Evolutionary conservation across 2,113 vertebrate species (phyloP).

Genomic region (Rhinopomastus cyanomelas): DNA sequence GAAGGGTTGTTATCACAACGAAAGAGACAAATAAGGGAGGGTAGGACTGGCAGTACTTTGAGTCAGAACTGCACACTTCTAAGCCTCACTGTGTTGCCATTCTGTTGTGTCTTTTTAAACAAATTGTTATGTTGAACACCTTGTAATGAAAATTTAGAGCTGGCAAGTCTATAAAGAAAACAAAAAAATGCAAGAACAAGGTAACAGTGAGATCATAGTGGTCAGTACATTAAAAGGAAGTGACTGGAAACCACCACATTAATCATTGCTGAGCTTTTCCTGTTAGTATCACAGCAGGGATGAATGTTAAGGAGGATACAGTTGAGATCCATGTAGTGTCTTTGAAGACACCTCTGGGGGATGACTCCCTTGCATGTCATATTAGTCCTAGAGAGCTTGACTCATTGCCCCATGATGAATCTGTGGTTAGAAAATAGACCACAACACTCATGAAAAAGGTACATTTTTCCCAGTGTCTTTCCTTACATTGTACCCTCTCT

Average conservation of each 20-base stretch:
- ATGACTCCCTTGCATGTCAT: not conserved
- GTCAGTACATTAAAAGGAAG: not conserved
- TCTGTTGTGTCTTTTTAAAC: not conserved
- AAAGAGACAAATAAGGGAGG: not conserved
- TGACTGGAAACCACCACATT: slow-evolving; percentile 30
- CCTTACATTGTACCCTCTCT: not conserved
- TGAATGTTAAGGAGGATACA: not conserved
- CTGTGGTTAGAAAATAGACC: not conserved
- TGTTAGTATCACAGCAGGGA: not conserved
- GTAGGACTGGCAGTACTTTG: not conserved
- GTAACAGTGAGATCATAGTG: slow-evolving; percentile 33
- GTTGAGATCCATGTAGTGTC: not conserved
- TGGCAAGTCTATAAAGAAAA: not conserved
- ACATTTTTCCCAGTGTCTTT: not conserved
- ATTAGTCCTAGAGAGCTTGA: not conserved
- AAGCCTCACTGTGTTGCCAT: not conserved
- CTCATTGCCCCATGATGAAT: not conserved
- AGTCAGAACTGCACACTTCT: not conserved
- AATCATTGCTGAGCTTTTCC: slow-evolving; percentile 34
- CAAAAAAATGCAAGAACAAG: slow-evolving; percentile 12
- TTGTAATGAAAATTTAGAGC: not conserved
- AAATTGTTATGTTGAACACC: not conserved
- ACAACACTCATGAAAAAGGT: not conserved
- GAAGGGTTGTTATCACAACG: not conserved
- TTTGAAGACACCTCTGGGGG: not conserved